Base-by-base conservation (phyloP, 1,140 invertebrate genomes). In the Aphelenchoides avenae region DNA sequence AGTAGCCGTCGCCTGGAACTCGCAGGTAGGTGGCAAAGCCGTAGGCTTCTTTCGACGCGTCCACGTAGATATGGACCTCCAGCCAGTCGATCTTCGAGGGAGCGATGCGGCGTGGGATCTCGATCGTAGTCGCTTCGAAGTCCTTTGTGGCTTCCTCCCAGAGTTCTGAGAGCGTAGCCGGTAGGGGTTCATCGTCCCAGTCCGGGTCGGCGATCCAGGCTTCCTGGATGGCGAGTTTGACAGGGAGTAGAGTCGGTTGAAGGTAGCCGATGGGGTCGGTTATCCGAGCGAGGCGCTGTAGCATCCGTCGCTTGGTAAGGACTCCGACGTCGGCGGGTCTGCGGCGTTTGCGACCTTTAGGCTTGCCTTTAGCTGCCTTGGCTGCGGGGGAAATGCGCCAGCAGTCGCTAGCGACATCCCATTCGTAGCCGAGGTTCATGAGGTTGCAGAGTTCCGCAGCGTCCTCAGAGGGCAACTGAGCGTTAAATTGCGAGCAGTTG, bases 201-300 rank as follows among this genome's bases (percentile, higher is more conserved):
- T 24, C 11, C 3, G 18, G 11, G 24, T 52, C 13, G n/a, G 24
- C 43, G n/a, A 51, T 30, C 50, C 50, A 52, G 11, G 54, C 41
- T 3, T 15, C 13, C 54, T 52, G 50, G 43, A 52, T 51, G 50
- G 54, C 47, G 9, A 11, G 3, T 52, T 52, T 52, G 3, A 11
- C 50, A 20, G 24, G 22, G n/a, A 52, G 50, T 4, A 53, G 13
- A 15, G 18, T 18, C 3, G 50, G 50, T 20, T 15, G 13, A 9
- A 52, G 27, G 3, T 24, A 15, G 5, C 50, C 43, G 13, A 52
- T 13, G 22, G 50, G 50, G 24, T 52, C 50, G 7, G 13, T 51
- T 7, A 52, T 15, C 20, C 41, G 27, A 7, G 50, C 50, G 18
- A 52, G 5, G n/a, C 11, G 4, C n/a, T 30, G 24, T 9, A 52